These are phyloP conservation scores for Pomatorhinus ruficollis DNA, from an alignment of 2,113 vertebrate genomes.

Conservation along the genomic window DNA sequence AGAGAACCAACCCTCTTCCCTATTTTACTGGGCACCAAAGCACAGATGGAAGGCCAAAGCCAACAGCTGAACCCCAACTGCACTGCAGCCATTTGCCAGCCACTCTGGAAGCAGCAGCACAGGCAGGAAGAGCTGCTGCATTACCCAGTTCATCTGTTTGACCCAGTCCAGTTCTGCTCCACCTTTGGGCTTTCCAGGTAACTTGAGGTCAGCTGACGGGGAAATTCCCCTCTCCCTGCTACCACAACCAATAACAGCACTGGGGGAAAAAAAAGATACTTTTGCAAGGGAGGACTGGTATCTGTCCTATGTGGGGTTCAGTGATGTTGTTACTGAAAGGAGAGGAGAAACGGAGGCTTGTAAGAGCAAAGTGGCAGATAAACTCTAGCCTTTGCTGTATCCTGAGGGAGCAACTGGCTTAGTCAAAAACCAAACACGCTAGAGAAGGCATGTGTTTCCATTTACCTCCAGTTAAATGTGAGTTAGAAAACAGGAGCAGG, in stretches of 20 bases:
- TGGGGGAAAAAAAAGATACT: not conserved
- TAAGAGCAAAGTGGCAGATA: not conserved
- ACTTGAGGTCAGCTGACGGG: not conserved
- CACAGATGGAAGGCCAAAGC: slow-evolving; percentile 18
- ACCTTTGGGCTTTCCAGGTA: not conserved
- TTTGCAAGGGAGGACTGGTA: not conserved
- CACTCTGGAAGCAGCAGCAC: not conserved
- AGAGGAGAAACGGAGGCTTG: not conserved
- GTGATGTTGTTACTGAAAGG: not conserved
- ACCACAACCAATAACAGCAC: not conserved
- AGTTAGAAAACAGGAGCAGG: not conserved
- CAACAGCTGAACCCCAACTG: slow-evolving; percentile 18
- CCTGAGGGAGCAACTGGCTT: slow-evolving; percentile 35
- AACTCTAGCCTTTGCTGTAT: slow-evolving; percentile 27
- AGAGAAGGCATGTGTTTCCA: not conserved
- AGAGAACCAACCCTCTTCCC: slow-evolving; percentile 8
- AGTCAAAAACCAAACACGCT: not conserved
- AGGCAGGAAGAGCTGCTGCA: not conserved
- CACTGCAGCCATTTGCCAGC: slow-evolving; percentile 11
- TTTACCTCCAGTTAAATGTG: not conserved
- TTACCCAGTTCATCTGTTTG: not conserved
- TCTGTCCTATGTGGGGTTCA: not conserved
- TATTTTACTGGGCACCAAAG: not conserved
- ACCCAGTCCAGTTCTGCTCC: not conserved
- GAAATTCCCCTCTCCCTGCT: not conserved